phyloP scores from a whole-genome alignment of 2,888 invertebrate species.

The Odontocolon sp. region DNA sequence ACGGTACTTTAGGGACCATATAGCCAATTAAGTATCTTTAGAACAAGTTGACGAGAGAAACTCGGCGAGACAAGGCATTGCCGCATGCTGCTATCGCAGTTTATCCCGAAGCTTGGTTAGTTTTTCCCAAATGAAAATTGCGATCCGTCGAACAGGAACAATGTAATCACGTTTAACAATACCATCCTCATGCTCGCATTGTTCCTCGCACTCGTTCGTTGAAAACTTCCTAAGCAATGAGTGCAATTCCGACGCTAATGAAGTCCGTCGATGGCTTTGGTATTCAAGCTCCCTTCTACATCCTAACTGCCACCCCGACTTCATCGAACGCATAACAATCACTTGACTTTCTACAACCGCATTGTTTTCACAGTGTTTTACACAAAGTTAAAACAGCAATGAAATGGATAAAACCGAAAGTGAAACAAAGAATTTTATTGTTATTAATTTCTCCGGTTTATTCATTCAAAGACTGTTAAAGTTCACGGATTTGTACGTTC shows the following conservation, averaged over 20 bases:
- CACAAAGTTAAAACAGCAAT: too few relatives aligned
- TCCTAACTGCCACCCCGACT: background rate
- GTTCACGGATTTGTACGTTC: too few relatives aligned
- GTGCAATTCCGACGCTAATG: slow-evolving; percentile 52
- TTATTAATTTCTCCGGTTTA: too few relatives aligned
- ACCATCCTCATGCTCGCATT: slow-evolving; percentile 30
- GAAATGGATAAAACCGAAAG: background rate
- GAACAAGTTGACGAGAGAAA: slow-evolving; percentile 20
- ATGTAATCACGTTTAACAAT: slow-evolving; percentile 51
- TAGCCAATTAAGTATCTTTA: slow-evolving; percentile 29
- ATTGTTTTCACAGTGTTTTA: background rate
- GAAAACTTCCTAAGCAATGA: slow-evolving; percentile 51
- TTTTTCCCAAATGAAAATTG: slow-evolving; percentile 38
- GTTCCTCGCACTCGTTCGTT: slow-evolving; percentile 44
- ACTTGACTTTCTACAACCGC: background rate
- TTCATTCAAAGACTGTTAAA: too few relatives aligned
- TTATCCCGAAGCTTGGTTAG: too few relatives aligned
- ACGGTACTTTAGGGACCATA: slow-evolving; percentile 1
- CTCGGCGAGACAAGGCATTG: background rate
- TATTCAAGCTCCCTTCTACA: background rate
- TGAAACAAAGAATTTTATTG: background rate
- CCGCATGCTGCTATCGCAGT: background rate
- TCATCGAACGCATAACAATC: slow-evolving; percentile 18
- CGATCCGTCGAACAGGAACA: slow-evolving; percentile 45
- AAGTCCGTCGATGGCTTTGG: slow-evolving; percentile 36